Percentiles rank a stretch among this genome's conserved stretches.
phyloP scores from a whole-genome alignment of 1,140 invertebrate genomes.

The Sinella curviseta region DNA sequence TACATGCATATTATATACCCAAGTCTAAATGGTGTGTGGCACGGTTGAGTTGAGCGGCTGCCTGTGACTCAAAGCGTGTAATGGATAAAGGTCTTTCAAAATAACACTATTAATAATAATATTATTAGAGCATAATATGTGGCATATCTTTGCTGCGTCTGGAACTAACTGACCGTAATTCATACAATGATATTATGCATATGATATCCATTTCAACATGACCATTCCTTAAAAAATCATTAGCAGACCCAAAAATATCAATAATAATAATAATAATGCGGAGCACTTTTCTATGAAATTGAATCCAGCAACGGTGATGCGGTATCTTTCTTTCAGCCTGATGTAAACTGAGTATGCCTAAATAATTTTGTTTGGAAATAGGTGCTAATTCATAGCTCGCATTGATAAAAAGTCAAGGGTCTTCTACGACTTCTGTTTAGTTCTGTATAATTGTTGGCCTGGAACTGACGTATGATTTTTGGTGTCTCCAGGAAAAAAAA shows the following conservation, averaged over 20 bases:
- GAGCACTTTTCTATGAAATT: not conserved
- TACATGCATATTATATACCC: no score
- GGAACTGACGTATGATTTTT: not conserved
- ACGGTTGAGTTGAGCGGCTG: not conserved
- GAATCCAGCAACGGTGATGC: not conserved
- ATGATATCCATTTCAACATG: no score
- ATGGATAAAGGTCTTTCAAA: not conserved
- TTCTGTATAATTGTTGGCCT: not conserved
- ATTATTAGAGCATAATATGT: not conserved
- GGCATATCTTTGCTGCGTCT: not conserved
- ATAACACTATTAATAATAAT: not conserved
- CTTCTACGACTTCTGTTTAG: not conserved
- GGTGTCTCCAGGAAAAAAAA: not conserved
- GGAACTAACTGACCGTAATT: not conserved
- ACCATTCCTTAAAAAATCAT: no score
- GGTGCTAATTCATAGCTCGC: no score
- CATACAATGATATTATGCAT: not conserved
- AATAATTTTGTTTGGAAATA: no score
- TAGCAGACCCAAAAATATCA: not conserved
- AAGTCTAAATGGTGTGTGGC: not conserved
- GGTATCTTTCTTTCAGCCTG: no score
- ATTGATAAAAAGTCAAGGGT: constrained; percentile 14
- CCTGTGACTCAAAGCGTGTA: no score
- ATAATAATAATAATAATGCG: not conserved
- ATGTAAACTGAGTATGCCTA: no score